A percentile compares a stretch with the other conserved stretches of the same genome.
Conservation (phyloP, 2,888 invertebrate genomes). For the Catocala nupta region DNA sequence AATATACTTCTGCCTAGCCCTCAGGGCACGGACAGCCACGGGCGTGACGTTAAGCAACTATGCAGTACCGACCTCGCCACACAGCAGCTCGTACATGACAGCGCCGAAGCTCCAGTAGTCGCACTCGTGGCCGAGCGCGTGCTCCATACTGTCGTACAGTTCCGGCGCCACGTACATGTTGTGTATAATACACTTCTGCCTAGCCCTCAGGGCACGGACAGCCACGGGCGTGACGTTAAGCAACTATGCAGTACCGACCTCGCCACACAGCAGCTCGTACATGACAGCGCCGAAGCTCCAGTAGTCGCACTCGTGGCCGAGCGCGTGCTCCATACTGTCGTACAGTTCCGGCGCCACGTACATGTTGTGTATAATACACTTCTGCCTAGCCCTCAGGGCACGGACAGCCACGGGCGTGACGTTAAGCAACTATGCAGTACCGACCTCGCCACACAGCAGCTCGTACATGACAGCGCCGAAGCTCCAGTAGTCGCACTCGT, state of each 20-base stretch:
- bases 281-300: conserved; percentile 96
- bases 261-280: conserved; percentile 94
- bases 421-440: conserved; percentile 45
- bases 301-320: conserved; percentile 88
- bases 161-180: conserved; percentile 89
- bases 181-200: not conserved
- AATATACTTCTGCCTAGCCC: no score
- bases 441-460: conserved; percentile 93
- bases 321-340: conserved; percentile 37
- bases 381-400: no score
- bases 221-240: no score
- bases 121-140: conserved; percentile 66
- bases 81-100: conserved; percentile 93
- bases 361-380: conserved; percentile 46
- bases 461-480: conserved; percentile 95
- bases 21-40: no score
- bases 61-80: conserved; percentile 90
- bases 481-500: conserved; percentile 93
- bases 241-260: conserved; percentile 85
- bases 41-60: no score
- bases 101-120: conserved; percentile 97
- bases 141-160: conserved; percentile 65
- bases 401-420: no score
- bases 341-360: conserved; percentile 89
- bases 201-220: no score